phyloP scores from a whole-genome alignment of 2,113 vertebrate genomes.

The Prunella fulvescens region DNA sequence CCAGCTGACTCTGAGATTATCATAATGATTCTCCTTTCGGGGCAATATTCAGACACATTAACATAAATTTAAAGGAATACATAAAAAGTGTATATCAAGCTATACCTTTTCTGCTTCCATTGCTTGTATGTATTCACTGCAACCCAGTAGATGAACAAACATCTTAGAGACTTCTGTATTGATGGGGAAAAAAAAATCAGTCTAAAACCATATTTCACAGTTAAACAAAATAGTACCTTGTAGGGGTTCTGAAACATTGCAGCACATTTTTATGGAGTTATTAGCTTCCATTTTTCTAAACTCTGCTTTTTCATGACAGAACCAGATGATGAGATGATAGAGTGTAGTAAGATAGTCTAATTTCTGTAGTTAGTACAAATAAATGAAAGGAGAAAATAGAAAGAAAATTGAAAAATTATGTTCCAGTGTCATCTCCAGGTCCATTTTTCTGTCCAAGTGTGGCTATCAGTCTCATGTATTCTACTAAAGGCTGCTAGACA shows the following conservation, averaged over 20 bases:
- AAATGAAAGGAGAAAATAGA: not conserved
- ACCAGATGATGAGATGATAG: not conserved
- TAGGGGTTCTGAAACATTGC: not conserved
- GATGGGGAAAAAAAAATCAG: not conserved
- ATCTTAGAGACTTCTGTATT: not conserved
- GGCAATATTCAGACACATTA: not conserved
- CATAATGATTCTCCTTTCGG: not conserved
- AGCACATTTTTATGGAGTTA: not conserved
- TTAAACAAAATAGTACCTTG: not conserved
- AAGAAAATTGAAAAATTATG: not conserved
- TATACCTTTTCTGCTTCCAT: not conserved
- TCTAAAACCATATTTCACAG: rapidly evolving
- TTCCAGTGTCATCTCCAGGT: not conserved
- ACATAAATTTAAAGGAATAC: not conserved
- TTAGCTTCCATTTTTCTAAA: not conserved
- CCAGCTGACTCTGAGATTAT: not conserved
- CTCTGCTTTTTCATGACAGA: not conserved
- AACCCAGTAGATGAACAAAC: not conserved
- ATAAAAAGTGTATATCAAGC: not conserved
- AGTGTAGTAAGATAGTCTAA: not conserved
- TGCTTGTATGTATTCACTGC: not conserved
- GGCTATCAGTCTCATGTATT: not conserved
- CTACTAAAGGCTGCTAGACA: not conserved
- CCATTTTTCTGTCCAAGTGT: not conserved
- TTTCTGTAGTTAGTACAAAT: not conserved